Conservation (phyloP, 2,113 vertebrate species). For the Macrotus californicus region DNA sequence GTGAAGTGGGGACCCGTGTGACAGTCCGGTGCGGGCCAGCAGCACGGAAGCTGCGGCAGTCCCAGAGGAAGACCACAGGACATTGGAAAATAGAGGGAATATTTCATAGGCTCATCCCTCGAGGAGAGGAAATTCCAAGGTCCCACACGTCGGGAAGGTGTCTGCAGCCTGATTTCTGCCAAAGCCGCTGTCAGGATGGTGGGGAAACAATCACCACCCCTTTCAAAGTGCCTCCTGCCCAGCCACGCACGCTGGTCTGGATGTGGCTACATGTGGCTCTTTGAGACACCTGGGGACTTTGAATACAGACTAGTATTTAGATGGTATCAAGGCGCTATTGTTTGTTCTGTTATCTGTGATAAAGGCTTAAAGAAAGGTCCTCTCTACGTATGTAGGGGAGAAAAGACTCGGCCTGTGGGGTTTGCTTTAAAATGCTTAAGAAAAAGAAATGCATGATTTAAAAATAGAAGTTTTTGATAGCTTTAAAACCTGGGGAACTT, state of each 20-base stretch:
- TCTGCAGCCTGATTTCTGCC: neutral
- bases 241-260: neutral
- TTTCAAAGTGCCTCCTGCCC: neutral
- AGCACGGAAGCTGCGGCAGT: neutral
- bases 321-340: neutral
- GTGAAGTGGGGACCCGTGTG: neutral
- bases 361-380: neutral
- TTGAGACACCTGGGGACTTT: neutral
- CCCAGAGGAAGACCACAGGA: neutral
- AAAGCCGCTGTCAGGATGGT: neutral
- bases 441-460: neutral
- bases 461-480: neutral
- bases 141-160: neutral
- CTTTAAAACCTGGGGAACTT: neutral
- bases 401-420: neutral
- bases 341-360: neutral
- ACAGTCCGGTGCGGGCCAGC: neutral
- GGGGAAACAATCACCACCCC: neutral
- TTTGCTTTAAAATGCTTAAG: neutral
- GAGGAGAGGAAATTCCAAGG: neutral
- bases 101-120: neutral
- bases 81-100: neutral
- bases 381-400: neutral
- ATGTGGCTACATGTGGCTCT: neutral
- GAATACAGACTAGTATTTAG: neutral